Conservation (phyloP, 2,888 invertebrate species). For the Dioctria linearis region DNA sequence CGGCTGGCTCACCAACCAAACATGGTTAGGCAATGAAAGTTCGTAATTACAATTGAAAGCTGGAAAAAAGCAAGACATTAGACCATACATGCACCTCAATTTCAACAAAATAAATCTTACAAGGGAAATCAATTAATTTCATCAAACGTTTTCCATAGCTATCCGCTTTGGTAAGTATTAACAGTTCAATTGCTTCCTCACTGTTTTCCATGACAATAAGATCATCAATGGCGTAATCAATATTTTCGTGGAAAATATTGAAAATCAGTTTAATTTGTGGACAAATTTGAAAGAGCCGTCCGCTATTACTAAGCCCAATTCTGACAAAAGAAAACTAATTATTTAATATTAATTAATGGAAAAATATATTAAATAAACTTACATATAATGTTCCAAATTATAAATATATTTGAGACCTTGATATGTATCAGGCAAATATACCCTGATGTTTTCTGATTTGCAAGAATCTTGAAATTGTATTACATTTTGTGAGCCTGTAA, state of each 20-base stretch:
- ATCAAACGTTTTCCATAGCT: constrained; percentile 62
- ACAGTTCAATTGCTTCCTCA: constrained; percentile 66
- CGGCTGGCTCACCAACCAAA: constrained; percentile 69
- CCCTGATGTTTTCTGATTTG: constrained; percentile 59
- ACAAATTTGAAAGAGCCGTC: constrained; percentile 67
- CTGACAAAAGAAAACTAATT: constrained; percentile 59
- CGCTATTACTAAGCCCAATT: constrained; percentile 66
- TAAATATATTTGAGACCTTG: constrained; percentile 65
- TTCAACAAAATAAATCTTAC: constrained; percentile 61
- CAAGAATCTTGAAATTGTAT: constrained; percentile 61
- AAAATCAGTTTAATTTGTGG: constrained; percentile 64
- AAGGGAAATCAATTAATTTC: constrained; percentile 68
- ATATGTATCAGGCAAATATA: constrained; percentile 63
- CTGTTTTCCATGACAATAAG: constrained; percentile 67
- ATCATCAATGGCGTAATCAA: constrained; percentile 64
- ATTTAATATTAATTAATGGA: no score
- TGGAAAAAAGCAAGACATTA: constrained; percentile 56
- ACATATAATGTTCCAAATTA: constrained; percentile 67
- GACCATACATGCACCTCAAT: background rate
- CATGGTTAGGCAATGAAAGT: constrained; percentile 64
- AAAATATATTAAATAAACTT: constrained; percentile 54
- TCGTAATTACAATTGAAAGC: constrained; percentile 67
- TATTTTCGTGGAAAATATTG: constrained; percentile 45
- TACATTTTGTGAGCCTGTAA: constrained; percentile 61
- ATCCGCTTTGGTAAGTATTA: constrained; percentile 65